Percentiles rank a stretch among this genome's conserved stretches.
Evolutionary conservation across 2,797 vertebrate species (phyloP).

Genomic region (Periparus ater): DNA sequence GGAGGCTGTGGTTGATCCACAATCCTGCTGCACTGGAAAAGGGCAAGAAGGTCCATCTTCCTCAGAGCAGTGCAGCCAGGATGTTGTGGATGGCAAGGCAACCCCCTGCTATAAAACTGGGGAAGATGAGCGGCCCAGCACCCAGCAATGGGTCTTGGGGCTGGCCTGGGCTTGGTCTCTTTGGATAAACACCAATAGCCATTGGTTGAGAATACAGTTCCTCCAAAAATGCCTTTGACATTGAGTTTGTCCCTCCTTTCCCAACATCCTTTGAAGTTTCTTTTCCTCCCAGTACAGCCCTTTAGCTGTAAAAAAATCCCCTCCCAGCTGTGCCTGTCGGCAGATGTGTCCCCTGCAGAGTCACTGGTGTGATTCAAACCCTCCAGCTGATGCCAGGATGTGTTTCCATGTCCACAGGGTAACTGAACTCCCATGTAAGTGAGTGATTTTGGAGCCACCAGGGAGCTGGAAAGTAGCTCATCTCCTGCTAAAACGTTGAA

Average conservation of each 20-base stretch:
- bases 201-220: neutral
- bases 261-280: neutral
- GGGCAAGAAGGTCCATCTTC: neutral
- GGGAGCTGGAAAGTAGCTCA: neutral
- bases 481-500: neutral
- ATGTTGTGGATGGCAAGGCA: neutral
- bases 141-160: neutral
- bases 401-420: neutral
- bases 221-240: neutral
- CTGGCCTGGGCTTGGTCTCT: neutral
- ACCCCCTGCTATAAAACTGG: neutral
- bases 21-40: neutral
- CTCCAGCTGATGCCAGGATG: neutral
- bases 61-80: neutral
- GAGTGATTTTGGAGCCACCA: neutral
- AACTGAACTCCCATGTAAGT: neutral
- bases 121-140: neutral
- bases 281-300: neutral
- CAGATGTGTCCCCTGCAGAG: fast-evolving
- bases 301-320: neutral
- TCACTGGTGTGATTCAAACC: neutral
- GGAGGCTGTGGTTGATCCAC: neutral
- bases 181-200: neutral
- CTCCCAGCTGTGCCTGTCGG: neutral
- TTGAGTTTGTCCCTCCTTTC: neutral